Evolutionary conservation across 37 sponge, comb jelly and placozoan genomes (phyloP).

Genomic region (Axinella damicornis): DNA sequence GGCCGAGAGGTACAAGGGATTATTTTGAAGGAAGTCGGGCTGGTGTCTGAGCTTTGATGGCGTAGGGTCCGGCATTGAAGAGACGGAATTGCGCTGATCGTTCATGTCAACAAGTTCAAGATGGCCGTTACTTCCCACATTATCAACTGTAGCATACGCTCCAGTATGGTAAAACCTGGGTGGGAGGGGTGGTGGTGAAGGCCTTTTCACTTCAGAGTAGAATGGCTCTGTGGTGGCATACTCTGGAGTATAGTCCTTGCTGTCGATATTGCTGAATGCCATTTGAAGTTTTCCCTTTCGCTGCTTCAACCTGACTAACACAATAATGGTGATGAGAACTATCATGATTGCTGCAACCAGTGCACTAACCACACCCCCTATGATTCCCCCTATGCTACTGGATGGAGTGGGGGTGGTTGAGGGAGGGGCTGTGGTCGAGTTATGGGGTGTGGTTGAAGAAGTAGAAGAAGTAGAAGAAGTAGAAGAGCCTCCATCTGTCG

Average conservation of each 20-base stretch:
- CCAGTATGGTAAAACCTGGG: constrained; percentile 3
- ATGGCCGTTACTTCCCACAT: constrained; percentile 20
- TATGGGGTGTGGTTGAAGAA: no score
- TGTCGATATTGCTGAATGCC: not conserved
- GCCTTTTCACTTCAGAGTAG: constrained; percentile 52
- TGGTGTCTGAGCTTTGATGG: not conserved
- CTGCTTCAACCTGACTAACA: not conserved
- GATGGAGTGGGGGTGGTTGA: not conserved
- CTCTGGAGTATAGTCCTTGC: not conserved
- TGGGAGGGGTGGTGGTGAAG: constrained; percentile 56
- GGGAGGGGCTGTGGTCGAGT: no score
- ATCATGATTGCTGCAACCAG: constrained; percentile 8
- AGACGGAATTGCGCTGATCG: not conserved
- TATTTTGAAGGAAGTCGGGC: constrained; percentile 26
- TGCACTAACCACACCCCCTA: constrained; percentile 1
- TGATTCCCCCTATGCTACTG: not conserved
- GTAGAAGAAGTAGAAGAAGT: no score
- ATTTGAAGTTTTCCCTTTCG: not conserved
- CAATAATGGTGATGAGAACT: constrained; percentile 1
- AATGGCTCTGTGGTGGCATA: constrained; percentile 19
- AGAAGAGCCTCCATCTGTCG: no score
- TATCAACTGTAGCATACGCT: constrained; percentile 39
- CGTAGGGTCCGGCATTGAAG: not conserved
- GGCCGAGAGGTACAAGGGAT: constrained; percentile 64
- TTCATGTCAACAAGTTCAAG: constrained; percentile 20